Evolutionary conservation across 2,888 invertebrate species (phyloP), one percentile per base, ranked within the genome.

Genomic region (Amphipoea oculea): DNA sequence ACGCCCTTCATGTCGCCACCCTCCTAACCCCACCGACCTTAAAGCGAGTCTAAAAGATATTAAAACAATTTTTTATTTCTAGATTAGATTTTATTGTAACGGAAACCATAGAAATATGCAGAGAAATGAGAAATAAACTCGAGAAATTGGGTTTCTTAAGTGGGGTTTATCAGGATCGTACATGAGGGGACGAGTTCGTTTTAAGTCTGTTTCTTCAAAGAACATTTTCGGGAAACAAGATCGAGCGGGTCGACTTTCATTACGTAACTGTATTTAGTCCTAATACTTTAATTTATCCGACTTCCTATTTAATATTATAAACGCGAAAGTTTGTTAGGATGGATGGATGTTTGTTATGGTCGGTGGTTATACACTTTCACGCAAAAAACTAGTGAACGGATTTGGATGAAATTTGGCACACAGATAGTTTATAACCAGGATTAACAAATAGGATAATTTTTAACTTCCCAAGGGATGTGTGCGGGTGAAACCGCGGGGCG

Each of bases 1-100:
- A 88, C 89, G 92, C 90, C 92, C 94, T 94, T 94, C 94, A 94
- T 93, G 94, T 93, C 92, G 84, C 92, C 94, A 92, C 95, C 95
- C 95, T 93, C 94, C 92, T 91, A 93, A 93, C 94, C 92, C 90
- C 90, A 84, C 81, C 91, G 91, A 90, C 90, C 87, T 88, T 83
- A 84, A 84, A 77, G 83, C 78, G 79, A 83, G 73, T 81, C 82
- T 86, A 86, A 86, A 87, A 90, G 87, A 90, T 92, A 91, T 91
- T 91, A 90, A 90, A 91, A 85, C 77, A 84, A 79, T 78, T 88
- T 83, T 57, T 84, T 88, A 82, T 79, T 83, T 86, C 85, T 79
- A 87, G 88, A 91, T 90, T 89, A 87, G 86, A 81, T 88, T 89
- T 90, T 90, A 91, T 89, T 91, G 86, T 91, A 88, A 86, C 87